A percentile compares a stretch with the other conserved stretches of the same genome.
Conservation (phyloP, 2,797 vertebrate genomes). For the Dermochelys coriacea region DNA sequence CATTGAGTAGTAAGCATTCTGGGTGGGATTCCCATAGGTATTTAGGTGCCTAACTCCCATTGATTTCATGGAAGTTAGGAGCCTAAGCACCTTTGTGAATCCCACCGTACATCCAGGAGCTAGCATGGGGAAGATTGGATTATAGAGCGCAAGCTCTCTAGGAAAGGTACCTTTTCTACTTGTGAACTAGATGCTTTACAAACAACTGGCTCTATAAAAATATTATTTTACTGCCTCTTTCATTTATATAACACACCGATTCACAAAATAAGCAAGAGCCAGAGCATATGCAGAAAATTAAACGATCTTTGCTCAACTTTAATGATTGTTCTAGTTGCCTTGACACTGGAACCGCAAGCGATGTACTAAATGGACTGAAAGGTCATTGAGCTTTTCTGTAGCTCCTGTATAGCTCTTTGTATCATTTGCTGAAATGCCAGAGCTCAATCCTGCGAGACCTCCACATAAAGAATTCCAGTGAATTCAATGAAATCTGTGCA, state of each 20-base stretch:
- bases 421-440: background rate
- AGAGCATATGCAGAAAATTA: constrained; percentile 54
- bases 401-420: fast-evolving
- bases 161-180: background rate
- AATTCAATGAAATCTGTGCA: background rate
- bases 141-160: background rate
- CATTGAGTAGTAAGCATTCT: background rate
- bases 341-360: background rate
- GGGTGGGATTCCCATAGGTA: background rate
- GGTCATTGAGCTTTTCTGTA: constrained; percentile 18
- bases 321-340: background rate
- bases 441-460: background rate
- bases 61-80: background rate
- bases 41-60: background rate
- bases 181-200: background rate
- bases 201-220: background rate
- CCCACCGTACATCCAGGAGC: background rate
- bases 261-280: constrained; percentile 6
- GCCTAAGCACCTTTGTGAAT: background rate
- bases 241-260: background rate
- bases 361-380: background rate
- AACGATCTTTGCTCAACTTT: background rate
- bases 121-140: background rate
- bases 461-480: background rate
- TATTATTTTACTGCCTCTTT: too few species aligned